Base-by-base conservation (phyloP, 2,113 vertebrate species). In the Halichoeres trimaculatus region DNA sequence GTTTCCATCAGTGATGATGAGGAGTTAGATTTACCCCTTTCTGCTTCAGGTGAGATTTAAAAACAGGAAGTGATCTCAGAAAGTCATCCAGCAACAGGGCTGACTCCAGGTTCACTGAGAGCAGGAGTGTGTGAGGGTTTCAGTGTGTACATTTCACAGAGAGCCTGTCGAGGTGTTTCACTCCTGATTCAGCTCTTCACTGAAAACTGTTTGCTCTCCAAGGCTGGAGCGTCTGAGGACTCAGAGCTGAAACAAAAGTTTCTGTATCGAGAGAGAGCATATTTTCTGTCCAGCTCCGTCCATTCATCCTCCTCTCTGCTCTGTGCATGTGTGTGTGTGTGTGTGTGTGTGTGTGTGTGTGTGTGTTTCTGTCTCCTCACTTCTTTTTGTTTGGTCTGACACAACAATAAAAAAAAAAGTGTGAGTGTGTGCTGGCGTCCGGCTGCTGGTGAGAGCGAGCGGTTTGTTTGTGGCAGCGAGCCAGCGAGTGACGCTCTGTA, bases 391-490 rank as follows among this genome's bases (percentile, higher is more conserved):
- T 65, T 23, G 35, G 41, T 57, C 45, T 58, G 67, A 84, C 60
- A 23, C 43, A 60, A 75, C 34, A 65, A 38, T 24, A 50, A n/a
- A 35, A 54, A n/a, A 35, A 54, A 8, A 4, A 56, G 55, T 45
- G 53, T 56, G 52, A 56, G 55, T 43, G 55, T 54, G 59, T 35
- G 60, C 57, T 36, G 55, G 54, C 20, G 66, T 66, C 54, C 65
- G 50, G 40, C 68, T 47, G 54, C 64, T 70, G 36, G 57, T 61
- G 54, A 72, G 66, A 74, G 51, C n/a, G 66, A 74, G 51, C n/a
- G 26, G 16, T 63, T 64, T 30, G 60, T 63, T 73, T 34, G 72
- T 82, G 81, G 72, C 68, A 67, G 5, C 1, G 34, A 67, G 71
- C 70, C 80, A 83, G 64, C 17, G 48, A 38, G 22, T 11, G 13